Percentiles rank a stretch among this genome's conserved stretches.
phyloP scores from a whole-genome alignment of 1,140 invertebrate genomes.

The Drosophila orosa region DNA sequence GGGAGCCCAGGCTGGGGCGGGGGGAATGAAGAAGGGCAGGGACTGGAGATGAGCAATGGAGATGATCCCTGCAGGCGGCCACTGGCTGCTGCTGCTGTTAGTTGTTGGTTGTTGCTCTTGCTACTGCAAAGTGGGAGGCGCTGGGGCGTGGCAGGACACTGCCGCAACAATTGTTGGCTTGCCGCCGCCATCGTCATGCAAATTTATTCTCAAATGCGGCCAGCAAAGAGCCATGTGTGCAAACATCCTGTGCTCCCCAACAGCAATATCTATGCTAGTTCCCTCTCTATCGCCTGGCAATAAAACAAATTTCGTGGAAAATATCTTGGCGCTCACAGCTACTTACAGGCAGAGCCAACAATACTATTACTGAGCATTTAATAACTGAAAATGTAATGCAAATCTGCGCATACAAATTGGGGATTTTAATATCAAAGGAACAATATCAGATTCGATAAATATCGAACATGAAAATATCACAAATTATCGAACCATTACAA shows the following conservation, averaged over 20 bases:
- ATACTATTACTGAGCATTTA: neutral
- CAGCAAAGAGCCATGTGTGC: constrained; percentile 63
- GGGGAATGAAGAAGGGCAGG: neutral
- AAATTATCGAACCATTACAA: too few relatives aligned
- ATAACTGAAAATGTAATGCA: neutral
- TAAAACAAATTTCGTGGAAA: constrained; percentile 76
- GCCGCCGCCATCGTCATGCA: constrained; percentile 63
- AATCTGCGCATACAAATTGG: neutral
- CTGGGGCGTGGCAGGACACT: constrained; percentile 54
- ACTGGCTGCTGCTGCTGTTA: constrained; percentile 37
- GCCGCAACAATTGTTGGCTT: constrained; percentile 81
- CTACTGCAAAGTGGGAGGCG: constrained; percentile 1
- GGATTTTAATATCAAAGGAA: neutral
- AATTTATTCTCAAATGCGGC: constrained; percentile 80
- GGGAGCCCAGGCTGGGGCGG: constrained; percentile 21
- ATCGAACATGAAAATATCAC: neutral
- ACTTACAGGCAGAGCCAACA: constrained; percentile 2
- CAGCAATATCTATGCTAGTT: neutral
- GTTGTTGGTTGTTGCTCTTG: constrained; percentile 37
- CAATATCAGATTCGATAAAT: neutral
- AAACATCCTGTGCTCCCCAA: constrained; percentile 42
- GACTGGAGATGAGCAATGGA: constrained; percentile 33
- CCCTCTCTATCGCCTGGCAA: constrained; percentile 34
- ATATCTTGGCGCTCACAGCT: constrained; percentile 37
- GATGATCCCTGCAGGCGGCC: constrained; percentile 59